Percentiles rank a stretch among this genome's conserved stretches.
These are phyloP conservation scores for Cavia aperea DNA, from an alignment of 2,113 vertebrate genomes.

Conservation along the genomic window DNA sequence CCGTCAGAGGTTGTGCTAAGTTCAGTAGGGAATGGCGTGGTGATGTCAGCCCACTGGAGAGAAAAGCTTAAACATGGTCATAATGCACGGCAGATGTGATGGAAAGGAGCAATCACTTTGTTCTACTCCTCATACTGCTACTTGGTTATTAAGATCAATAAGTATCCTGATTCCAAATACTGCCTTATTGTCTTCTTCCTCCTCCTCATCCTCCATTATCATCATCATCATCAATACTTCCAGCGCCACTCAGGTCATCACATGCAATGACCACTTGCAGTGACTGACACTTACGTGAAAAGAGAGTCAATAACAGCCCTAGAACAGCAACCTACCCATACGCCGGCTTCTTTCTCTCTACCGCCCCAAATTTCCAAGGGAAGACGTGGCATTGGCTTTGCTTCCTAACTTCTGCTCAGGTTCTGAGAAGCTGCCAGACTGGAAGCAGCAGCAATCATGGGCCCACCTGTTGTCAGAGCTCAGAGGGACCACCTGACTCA, in stretches of 20 bases:
- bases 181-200: not conserved
- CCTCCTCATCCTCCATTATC: not conserved
- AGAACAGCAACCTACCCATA: not conserved
- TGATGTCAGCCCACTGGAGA: not conserved
- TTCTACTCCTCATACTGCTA: not conserved
- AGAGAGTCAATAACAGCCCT: not conserved
- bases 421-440: not conserved
- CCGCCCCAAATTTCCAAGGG: not conserved
- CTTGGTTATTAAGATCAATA: not conserved
- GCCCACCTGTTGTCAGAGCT: not conserved
- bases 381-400: not conserved
- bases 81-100: not conserved
- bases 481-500: not conserved
- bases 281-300: too few relatives aligned
- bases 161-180: not conserved
- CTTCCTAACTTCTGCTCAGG: not conserved
- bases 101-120: not conserved
- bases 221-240: not conserved
- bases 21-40: not conserved
- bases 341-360: not conserved
- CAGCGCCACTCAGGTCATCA: not conserved
- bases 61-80: not conserved
- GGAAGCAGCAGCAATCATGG: not conserved
- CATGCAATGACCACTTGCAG: accelerated
- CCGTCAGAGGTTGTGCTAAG: not conserved